Conservation (phyloP, 1,140 invertebrate species). For the Ganaspis sp. region DNA sequence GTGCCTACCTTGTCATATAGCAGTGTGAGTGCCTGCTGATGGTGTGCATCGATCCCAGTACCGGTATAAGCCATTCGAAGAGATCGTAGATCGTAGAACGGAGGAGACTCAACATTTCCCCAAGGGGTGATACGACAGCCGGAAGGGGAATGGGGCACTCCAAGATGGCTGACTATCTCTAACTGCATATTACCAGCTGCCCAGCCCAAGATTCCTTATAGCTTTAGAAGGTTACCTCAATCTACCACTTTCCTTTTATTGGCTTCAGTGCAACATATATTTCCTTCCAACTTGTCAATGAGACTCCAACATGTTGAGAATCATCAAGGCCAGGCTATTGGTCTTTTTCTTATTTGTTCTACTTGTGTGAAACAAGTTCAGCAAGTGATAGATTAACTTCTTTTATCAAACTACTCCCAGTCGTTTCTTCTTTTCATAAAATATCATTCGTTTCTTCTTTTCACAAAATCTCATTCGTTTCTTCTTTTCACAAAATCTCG, state of each 20-base stretch:
- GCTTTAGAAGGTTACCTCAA: conserved; percentile 26
- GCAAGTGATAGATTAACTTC: background rate
- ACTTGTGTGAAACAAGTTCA: background rate
- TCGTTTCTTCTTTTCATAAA: background rate
- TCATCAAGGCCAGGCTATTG: background rate
- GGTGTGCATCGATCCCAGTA: conserved; percentile 3
- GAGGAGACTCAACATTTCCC: conserved; percentile 16
- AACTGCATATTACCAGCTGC: conserved; percentile 22
- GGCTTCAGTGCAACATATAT: background rate
- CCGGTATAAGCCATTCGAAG: background rate
- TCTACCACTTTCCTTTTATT: conserved; percentile 30
- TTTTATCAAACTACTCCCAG: background rate
- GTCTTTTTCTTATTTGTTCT: conserved; percentile 9
- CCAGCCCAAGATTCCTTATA: conserved; percentile 17
- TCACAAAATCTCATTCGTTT: too few relatives aligned
- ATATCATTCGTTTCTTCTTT: too few relatives aligned
- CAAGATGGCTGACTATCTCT: conserved; percentile 29
- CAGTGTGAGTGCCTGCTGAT: conserved; percentile 43
- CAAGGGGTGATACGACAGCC: conserved; percentile 26
- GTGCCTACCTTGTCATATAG: conserved; percentile 32
- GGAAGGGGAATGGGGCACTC: conserved; percentile 21
- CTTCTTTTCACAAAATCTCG: too few relatives aligned
- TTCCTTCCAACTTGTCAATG: conserved; percentile 7
- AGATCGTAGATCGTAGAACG: conserved; percentile 4
- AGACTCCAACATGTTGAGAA: background rate